Evolutionary conservation across 2,113 vertebrate species (phyloP), one percentile per base, ranked within the genome.

Genomic region (Pongo abelii): DNA sequence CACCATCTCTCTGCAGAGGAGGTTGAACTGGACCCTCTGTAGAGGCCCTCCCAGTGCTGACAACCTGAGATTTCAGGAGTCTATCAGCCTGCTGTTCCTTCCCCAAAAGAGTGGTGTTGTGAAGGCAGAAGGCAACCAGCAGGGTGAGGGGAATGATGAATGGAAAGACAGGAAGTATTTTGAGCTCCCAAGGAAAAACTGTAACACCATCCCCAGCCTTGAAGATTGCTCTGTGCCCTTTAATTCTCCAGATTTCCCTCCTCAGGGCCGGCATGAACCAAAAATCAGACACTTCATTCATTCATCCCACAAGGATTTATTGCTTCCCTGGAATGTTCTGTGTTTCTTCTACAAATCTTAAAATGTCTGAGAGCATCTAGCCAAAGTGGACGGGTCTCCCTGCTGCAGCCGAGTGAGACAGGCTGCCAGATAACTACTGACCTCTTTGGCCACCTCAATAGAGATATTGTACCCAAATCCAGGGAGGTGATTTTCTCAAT

Each of bases 221-320:
- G 38, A 96, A 46, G 79, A 64, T 89, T 59, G 74, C 89, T 94
- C 46, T 81, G 93, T 89, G 79, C 79, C 79, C 92, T 35, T 91
- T 95, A 92, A 97, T 89, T 96, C 94, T 95, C 94, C 35, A n/a
- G 92, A 97, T 77, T 96, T 93, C 78, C 95, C 96, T 97, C 61
- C 89, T 78, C 50, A 46, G n/a, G 48, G 30, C 46, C 57, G 89
- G 55, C 64, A 50, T 93, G 92, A 97, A 96, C 89, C 94, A 70
- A 93, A 94, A 94, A n/a, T 85, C 81, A 95, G 89, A 97, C 70
- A 81, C 94, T 95, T 96, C 91, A 80, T 96, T 95, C 96, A 96
- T 95, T 93, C 67, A 97, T 93, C 52, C 81, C 69, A 79, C 40
- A 50, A 97, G 72, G 97, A 97, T 97, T 97, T 97, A 98, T 96